phyloP scores from a whole-genome alignment of 1,140 invertebrate species.

The Ips typographus region DNA sequence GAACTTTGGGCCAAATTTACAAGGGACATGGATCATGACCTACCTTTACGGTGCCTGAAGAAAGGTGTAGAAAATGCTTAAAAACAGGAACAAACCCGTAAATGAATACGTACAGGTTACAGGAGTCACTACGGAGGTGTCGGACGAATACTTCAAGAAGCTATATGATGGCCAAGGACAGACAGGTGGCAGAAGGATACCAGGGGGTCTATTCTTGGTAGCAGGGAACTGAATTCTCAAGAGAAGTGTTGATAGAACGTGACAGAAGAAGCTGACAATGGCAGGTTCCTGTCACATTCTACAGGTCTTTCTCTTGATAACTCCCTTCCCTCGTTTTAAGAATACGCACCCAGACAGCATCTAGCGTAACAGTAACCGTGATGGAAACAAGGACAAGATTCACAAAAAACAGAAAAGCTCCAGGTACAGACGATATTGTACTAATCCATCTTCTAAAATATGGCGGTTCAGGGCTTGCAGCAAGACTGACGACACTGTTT shows the following conservation, averaged over 20 bases:
- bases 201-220: background rate
- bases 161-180: constrained; percentile 2
- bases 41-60: background rate
- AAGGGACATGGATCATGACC: background rate
- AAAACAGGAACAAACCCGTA: constrained; percentile 1
- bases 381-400: constrained; percentile 4
- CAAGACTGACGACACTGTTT: too few species aligned
- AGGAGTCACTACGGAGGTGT: constrained; percentile 4
- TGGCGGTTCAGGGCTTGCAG: too few species aligned
- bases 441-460: background rate
- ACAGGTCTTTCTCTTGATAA: too few species aligned
- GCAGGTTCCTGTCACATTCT: too few species aligned
- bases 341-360: constrained; percentile 1
- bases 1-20: constrained; percentile 1
- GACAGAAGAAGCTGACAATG: too few species aligned
- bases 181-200: background rate
- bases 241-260: too few species aligned
- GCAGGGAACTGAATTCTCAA: too few species aligned
- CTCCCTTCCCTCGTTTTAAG: too few species aligned
- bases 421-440: constrained; percentile 1
- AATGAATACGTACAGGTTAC: constrained; percentile 1
- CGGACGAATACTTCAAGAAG: background rate
- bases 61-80: too few species aligned
- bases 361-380: background rate
- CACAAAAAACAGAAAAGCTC: constrained; percentile 1